phyloP scores from a whole-genome alignment of 64 coral and sea anemone species.

The Dendrophyllia cribrosa region DNA sequence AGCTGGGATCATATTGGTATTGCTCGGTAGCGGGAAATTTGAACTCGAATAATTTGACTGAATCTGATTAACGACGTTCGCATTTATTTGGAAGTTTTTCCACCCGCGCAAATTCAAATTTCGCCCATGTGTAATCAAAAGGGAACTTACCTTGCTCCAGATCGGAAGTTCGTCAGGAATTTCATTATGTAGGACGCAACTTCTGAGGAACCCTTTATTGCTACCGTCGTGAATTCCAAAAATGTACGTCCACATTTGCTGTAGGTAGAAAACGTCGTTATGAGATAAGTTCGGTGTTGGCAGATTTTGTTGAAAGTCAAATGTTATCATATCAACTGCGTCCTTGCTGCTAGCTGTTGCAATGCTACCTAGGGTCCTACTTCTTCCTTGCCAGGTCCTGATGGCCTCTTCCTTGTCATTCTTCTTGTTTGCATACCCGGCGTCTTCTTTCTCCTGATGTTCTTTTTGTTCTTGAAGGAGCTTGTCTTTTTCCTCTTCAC shows the following conservation, averaged over 20 bases:
- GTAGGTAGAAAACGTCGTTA: not conserved
- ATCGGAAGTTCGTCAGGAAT: too few species aligned
- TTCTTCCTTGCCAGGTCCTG: not conserved
- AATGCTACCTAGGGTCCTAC: not conserved
- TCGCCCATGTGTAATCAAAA: too few species aligned
- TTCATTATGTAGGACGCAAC: not conserved
- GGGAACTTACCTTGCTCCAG: too few species aligned
- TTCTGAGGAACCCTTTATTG: not conserved
- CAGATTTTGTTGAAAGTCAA: slow-evolving; percentile 53
- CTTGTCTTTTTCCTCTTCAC: not conserved
- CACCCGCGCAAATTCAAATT: too few species aligned
- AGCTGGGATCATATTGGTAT: too few species aligned
- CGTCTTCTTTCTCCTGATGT: not conserved
- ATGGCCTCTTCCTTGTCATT: not conserved
- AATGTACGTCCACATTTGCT: slow-evolving; percentile 38
- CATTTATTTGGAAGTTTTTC: too few species aligned
- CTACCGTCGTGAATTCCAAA: slow-evolving; percentile 23
- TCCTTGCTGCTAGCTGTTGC: not conserved
- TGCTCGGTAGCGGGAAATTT: too few species aligned
- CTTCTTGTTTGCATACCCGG: not conserved
- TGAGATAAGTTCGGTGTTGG: too few species aligned
- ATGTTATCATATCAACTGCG: not conserved
- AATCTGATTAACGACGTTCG: too few species aligned
- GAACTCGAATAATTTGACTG: too few species aligned
- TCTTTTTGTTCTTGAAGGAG: not conserved